Evolutionary conservation across 2,888 invertebrate genomes (phyloP).

Genomic region (Lasioglossum pauxillum): DNA sequence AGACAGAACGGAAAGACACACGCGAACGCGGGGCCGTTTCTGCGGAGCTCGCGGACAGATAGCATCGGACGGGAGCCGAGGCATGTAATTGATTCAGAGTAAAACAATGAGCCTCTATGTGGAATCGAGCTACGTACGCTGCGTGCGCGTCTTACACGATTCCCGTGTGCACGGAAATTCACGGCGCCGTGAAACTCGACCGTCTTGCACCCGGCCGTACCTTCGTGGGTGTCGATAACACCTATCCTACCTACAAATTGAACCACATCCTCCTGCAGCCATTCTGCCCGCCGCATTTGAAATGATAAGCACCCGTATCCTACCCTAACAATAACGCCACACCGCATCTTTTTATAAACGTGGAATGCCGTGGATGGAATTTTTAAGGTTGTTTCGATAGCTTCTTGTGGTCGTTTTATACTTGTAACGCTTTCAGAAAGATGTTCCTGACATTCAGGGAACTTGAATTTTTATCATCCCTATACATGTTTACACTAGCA

Average conservation of each 20-base stretch:
- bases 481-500: neutral
- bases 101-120: conserved; percentile 81
- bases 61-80: conserved; percentile 79
- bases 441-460: neutral
- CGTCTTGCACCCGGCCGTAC: conserved; percentile 5
- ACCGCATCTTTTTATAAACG: neutral
- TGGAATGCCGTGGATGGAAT: neutral
- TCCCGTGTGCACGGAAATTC: conserved; percentile 47
- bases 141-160: conserved; percentile 58
- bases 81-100: conserved; percentile 82
- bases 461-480: neutral
- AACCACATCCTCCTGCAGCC: neutral
- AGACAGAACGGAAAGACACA: conserved; percentile 70
- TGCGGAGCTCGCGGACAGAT: conserved; percentile 73
- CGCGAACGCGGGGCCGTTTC: conserved; percentile 60
- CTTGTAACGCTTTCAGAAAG: neutral
- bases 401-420: neutral
- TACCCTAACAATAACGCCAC: neutral
- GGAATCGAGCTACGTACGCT: conserved; percentile 68
- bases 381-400: neutral
- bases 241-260: neutral
- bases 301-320: neutral
- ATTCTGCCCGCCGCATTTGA: neutral
- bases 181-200: conserved; percentile 44
- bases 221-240: conserved; percentile 22